A percentile compares a stretch with the other conserved stretches of the same genome.
Evolutionary conservation across 2,113 vertebrate species (phyloP).

Genomic region (Sapajus apella): DNA sequence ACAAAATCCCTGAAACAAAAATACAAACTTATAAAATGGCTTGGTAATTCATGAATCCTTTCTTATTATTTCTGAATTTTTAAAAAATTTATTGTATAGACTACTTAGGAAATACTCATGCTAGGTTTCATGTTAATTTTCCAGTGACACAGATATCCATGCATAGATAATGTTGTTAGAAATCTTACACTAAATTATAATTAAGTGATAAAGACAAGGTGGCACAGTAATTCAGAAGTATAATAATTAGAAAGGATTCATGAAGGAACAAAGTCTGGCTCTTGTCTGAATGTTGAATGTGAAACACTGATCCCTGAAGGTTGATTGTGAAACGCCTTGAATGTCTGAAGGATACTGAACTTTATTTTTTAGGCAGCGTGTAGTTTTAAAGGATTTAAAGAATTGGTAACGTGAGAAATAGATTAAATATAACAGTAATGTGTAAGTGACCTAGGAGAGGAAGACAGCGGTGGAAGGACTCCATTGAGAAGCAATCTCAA

Average conservation of each 20-base stretch:
- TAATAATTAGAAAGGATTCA: neutral
- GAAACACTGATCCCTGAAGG: neutral
- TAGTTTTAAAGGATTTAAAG: neutral
- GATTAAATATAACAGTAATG: neutral
- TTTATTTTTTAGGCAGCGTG: neutral
- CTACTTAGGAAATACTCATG: neutral
- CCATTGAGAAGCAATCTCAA: neutral
- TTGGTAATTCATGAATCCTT: neutral
- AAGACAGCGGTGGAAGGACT: neutral
- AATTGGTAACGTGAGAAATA: neutral
- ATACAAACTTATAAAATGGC: neutral
- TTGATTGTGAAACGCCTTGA: neutral
- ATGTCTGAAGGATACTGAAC: neutral
- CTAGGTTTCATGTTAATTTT: neutral
- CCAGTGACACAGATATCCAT: neutral
- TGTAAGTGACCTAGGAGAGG: neutral
- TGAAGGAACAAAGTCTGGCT: neutral
- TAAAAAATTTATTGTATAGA: neutral
- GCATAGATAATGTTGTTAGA: neutral
- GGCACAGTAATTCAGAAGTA: neutral
- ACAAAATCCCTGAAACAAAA: constrained; percentile 40
- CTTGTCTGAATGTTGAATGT: neutral
- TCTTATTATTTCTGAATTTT: neutral
- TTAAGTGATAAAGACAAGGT: neutral
- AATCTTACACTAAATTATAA: neutral